Evolutionary conservation across 2,888 invertebrate genomes (phyloP).

Genomic region (Caenorhabditis sp.): DNA sequence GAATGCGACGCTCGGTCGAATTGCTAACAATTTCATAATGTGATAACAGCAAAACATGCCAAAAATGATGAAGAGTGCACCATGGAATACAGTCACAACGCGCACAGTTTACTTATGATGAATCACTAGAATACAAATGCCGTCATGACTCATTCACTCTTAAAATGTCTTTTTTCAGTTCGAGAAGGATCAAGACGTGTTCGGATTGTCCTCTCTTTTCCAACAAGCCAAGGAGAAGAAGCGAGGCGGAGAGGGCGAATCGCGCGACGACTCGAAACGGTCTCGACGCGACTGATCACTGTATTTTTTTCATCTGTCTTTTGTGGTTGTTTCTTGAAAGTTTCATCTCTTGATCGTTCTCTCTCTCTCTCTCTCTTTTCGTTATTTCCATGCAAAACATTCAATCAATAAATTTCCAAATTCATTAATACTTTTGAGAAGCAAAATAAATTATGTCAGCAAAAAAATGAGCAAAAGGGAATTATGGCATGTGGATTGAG

Average conservation of each 20-base stretch:
- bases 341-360: slow-evolving; percentile 1
- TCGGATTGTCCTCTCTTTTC: slow-evolving; percentile 98
- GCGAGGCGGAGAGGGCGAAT: slow-evolving; percentile 57
- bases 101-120: slow-evolving; percentile 11
- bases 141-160: slow-evolving; percentile 14
- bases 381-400: neutral
- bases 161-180: slow-evolving; percentile 64
- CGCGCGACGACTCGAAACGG: slow-evolving; percentile 54
- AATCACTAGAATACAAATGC: slow-evolving; percentile 29
- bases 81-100: too few species aligned
- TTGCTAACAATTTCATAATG: slow-evolving; percentile 38
- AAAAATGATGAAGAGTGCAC: slow-evolving; percentile 23
- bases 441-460: slow-evolving; percentile 41
- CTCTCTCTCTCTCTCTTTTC: neutral
- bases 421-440: slow-evolving; percentile 33
- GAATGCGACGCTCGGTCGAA: slow-evolving; percentile 6
- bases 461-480: slow-evolving; percentile 10
- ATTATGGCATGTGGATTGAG: slow-evolving; percentile 12
- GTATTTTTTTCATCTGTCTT: slow-evolving; percentile 3
- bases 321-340: neutral
- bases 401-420: slow-evolving; percentile 10
- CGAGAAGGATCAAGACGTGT: slow-evolving; percentile 88
- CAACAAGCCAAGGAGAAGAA: slow-evolving; percentile 89
- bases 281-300: slow-evolving; percentile 41
- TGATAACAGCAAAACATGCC: slow-evolving; percentile 18